Base-by-base conservation (phyloP, 2,888 invertebrate species). In the Crioceris asparagi region DNA sequence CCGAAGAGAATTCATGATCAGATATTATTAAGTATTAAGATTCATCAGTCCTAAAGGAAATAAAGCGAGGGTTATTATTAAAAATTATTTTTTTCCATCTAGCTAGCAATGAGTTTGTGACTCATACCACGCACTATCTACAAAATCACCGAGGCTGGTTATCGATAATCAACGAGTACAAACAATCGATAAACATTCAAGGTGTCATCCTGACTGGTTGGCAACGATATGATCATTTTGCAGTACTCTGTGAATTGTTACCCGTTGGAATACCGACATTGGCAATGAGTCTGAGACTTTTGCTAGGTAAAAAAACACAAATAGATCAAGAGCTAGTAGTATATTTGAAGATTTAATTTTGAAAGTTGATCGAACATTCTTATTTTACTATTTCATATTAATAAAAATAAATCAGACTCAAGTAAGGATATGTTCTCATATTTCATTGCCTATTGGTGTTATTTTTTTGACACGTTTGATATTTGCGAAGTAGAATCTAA, bases 101-200 rank as follows among this genome's bases (percentile, higher is more conserved):
- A 55, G 56, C 53, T 6, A 59, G 59, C 35, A 57, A 56, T 43
- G 65, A 69, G 37, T 67, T 68, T 14, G 56, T 74, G 1, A 75
- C 78, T 0, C 65, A 74, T 40, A 61, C 76, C 2, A 64, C 62
- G 2, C 69, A 75, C 35, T 82, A 88, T 52, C 65, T 83, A 35
- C 68, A 71, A 34, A 90, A 88, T 56, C 77, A 86, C 56, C 67
- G 72, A 30, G 69, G 73, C 5, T 90, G 88, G 84, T 57, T 85
- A 54, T 67, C 69, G 17, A 60, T 75, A 1, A 69, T 79, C 16
- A 48, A 57, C 1, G 63, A 64, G 36, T 74, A 76, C 47, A 68
- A 68, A 31, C 48, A 55, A n/a, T 53, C 55, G 10, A 57, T 72
- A 7, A 60, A 62, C 14, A 77, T 81, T 44, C 68, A 70, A 57